A percentile compares a stretch with the other conserved stretches of the same genome.
These are phyloP conservation scores for Hypercompe scribonia DNA, from an alignment of 2,888 invertebrate genomes.

Conservation along the genomic window DNA sequence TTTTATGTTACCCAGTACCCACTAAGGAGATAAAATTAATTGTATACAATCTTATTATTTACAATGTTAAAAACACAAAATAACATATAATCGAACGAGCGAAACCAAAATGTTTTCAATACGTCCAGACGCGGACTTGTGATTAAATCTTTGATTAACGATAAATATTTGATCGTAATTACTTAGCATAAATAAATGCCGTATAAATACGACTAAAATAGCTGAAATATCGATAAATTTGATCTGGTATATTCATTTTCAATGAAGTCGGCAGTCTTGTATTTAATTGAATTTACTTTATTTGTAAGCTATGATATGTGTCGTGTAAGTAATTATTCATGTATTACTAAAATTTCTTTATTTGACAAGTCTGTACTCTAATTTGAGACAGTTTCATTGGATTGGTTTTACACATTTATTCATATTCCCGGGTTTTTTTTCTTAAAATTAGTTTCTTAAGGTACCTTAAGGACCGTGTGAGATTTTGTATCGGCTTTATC, in stretches of 20 bases:
- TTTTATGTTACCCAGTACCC: too few species aligned
- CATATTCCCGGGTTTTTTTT: too few species aligned
- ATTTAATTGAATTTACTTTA: not conserved
- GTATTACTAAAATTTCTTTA: not conserved
- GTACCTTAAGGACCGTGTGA: too few species aligned
- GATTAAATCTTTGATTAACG: not conserved
- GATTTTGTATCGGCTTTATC: too few species aligned
- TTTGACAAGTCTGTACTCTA: too few species aligned
- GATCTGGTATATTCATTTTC: not conserved
- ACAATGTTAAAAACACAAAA: too few species aligned
- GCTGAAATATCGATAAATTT: not conserved
- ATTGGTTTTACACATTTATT: too few species aligned
- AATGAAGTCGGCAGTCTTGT: not conserved
- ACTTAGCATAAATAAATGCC: not conserved
- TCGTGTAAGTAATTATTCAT: not conserved
- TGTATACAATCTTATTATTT: too few species aligned
- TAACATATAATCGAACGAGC: too few species aligned
- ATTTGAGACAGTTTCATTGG: too few species aligned
- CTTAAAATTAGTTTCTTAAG: too few species aligned
- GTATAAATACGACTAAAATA: not conserved
- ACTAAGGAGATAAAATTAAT: too few species aligned
- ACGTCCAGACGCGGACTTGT: not conserved
- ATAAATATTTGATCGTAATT: not conserved
- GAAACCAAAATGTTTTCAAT: not conserved
- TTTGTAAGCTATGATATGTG: not conserved